A percentile compares a stretch with the other conserved stretches of the same genome.
Conservation (phyloP, 2,113 vertebrate species). For the Macquaria australasica region DNA sequence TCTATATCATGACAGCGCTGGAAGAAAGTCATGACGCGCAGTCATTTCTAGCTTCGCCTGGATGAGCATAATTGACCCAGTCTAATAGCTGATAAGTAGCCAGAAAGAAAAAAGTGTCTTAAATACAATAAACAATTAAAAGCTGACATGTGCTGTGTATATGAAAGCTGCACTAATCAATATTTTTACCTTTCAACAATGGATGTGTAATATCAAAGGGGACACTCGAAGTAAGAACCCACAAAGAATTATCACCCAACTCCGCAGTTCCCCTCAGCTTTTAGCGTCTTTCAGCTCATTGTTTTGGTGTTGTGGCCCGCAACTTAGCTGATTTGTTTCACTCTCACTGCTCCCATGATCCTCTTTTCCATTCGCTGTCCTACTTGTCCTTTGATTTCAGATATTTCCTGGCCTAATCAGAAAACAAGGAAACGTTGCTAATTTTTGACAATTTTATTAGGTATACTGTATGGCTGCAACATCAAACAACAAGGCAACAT, state of each 20-base stretch:
- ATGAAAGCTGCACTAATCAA: neutral
- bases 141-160: neutral
- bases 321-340: neutral
- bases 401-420: neutral
- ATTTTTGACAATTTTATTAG: too few species aligned
- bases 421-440: neutral
- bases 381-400: too few species aligned
- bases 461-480: neutral
- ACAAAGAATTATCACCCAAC: too few species aligned
- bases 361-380: neutral
- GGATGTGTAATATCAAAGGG: neutral
- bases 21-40: neutral
- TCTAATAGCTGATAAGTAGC: conserved; percentile 11
- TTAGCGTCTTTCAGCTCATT: neutral
- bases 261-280: too few species aligned
- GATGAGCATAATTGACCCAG: neutral
- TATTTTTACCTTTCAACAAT: neutral
- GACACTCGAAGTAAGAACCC: too few species aligned
- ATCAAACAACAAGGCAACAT: neutral
- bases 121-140: conserved; percentile 17
- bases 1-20: neutral
- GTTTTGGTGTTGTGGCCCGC: neutral
- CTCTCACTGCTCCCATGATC: neutral
- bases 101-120: neutral
- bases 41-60: conserved; percentile 4